Conservation (phyloP, 2,113 vertebrate species). For the Piliocolobus tephrosceles region DNA sequence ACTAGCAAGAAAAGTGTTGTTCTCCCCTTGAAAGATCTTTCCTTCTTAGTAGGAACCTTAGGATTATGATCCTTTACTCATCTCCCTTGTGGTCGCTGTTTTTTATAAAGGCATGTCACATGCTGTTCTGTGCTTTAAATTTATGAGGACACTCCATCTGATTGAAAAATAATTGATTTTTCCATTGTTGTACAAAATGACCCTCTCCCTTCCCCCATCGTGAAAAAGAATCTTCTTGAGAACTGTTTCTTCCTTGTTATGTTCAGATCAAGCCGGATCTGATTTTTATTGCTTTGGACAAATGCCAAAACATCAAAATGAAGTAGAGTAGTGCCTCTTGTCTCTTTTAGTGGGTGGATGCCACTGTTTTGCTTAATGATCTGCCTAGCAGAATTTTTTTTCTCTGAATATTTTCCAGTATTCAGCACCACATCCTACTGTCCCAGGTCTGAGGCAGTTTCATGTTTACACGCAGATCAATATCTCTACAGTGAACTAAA, state of each 20-base stretch:
- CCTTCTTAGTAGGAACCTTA: background rate
- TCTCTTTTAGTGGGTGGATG: background rate
- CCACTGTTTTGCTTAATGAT: slow-evolving; percentile 4
- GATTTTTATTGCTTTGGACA: slow-evolving; percentile 31
- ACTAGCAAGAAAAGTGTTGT: background rate
- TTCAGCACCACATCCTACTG: background rate
- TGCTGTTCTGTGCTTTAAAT: background rate
- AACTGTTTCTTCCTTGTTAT: background rate
- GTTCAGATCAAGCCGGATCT: slow-evolving; percentile 8
- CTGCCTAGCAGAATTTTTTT: background rate
- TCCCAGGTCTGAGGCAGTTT: slow-evolving; percentile 7
- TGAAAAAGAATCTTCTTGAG: slow-evolving; percentile 41
- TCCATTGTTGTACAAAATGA: background rate
- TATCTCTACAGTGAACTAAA: slow-evolving; percentile 47
- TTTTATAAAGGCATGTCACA: background rate
- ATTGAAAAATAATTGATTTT: slow-evolving; percentile 44
- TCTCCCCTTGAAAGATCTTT: background rate
- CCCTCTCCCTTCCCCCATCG: background rate
- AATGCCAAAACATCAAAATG: background rate
- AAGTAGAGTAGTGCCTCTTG: background rate
- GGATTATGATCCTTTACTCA: background rate
- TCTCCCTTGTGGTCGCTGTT: background rate
- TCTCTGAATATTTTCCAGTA: slow-evolving; percentile 21
- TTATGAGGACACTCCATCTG: slow-evolving; percentile 27
- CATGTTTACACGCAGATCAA: slow-evolving; percentile 41